Evolutionary conservation across 2,888 invertebrate species (phyloP).

Genomic region (Catocala fraxini): DNA sequence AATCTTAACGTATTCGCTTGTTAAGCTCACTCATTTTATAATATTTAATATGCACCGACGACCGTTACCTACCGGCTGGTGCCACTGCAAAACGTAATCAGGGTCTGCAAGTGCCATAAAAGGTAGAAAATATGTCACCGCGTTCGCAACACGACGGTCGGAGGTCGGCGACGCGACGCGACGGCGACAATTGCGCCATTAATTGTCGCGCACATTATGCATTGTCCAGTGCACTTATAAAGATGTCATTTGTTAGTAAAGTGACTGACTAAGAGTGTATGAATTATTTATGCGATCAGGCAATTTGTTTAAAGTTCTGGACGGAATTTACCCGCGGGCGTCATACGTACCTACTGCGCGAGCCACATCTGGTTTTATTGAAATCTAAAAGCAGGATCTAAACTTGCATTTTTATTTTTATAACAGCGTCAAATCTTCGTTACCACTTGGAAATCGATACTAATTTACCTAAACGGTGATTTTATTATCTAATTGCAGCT

Average conservation of each 20-base stretch:
- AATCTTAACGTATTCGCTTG: constrained; percentile 7
- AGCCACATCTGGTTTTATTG: too few species aligned
- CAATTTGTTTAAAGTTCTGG: constrained; percentile 1
- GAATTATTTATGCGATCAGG: constrained; percentile 19
- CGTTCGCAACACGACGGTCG: constrained; percentile 41
- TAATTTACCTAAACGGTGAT: too few species aligned
- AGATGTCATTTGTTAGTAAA: constrained; percentile 6
- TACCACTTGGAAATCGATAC: too few species aligned
- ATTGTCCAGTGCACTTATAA: constrained; percentile 39
- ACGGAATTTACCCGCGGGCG: not conserved
- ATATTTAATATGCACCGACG: constrained; percentile 21
- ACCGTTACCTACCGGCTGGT: constrained; percentile 16
- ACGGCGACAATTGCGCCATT: constrained; percentile 45
- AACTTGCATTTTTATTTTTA: too few species aligned
- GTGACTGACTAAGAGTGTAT: constrained; percentile 15
- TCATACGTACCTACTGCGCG: too few species aligned
- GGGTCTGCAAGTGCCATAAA: constrained; percentile 69
- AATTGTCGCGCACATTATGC: constrained; percentile 43
- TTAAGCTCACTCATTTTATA: not conserved
- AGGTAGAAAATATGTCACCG: constrained; percentile 55
- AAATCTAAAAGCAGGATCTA: too few species aligned
- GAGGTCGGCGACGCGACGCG: constrained; percentile 55
- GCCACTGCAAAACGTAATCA: constrained; percentile 57
- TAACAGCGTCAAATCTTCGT: too few species aligned
- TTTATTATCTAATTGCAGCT: too few species aligned